A percentile compares a stretch with the other conserved stretches of the same genome.
Conservation (phyloP, 1,140 invertebrate genomes). For the Anastrepha obliqua region DNA sequence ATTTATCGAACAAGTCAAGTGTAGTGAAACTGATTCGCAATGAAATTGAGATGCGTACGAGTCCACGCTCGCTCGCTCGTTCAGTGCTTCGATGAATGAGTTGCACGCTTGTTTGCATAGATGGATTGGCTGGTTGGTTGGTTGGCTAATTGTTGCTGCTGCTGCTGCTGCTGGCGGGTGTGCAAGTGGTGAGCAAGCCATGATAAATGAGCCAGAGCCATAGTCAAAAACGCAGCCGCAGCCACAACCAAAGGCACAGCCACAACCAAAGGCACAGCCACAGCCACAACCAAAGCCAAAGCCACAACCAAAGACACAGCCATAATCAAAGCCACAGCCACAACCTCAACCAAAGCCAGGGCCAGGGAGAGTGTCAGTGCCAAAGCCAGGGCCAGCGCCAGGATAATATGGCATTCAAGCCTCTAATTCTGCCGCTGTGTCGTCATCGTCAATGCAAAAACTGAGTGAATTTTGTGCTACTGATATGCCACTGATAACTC, state of each 20-base stretch:
- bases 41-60: conserved; percentile 20
- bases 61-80: neutral
- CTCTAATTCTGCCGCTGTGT: neutral
- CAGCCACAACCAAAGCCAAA: no score
- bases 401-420: no score
- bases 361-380: no score
- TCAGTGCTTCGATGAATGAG: neutral
- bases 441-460: neutral
- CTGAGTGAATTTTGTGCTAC: conserved; percentile 49
- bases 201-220: conserved; percentile 3
- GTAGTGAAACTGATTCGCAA: conserved; percentile 38
- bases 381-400: no score
- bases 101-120: neutral
- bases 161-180: neutral
- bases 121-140: no score
- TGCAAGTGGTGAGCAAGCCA: neutral
- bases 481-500: conserved; percentile 54
- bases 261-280: no score
- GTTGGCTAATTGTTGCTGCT: neutral
- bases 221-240: no score
- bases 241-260: no score
- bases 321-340: no score
- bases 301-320: no score
- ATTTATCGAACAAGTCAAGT: conserved; percentile 25
- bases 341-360: no score